Evolutionary conservation across 2,113 vertebrate species (phyloP).

Genomic region (Oncorhynchus tshawytscha): DNA sequence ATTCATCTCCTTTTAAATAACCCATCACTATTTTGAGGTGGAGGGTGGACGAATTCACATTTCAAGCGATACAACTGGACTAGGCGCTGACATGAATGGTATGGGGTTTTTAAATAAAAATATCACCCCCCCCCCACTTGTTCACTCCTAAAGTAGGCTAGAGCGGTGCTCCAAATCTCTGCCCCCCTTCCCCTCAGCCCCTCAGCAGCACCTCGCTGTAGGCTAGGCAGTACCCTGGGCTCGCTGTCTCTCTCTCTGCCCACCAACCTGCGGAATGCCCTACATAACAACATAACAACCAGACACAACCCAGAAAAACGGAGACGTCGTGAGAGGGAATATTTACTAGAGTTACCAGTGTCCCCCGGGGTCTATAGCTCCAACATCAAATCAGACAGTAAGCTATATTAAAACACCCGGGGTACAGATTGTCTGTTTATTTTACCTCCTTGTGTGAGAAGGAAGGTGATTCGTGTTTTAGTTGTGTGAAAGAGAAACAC

Average conservation of each 20-base stretch:
- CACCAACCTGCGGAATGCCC: slow-evolving; percentile 5
- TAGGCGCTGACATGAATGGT: background rate
- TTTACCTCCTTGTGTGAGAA: no score
- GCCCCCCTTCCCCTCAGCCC: no score
- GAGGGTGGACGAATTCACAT: background rate
- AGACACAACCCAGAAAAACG: no score
- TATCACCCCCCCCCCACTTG: background rate
- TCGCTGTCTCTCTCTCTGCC: background rate
- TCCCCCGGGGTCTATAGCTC: background rate
- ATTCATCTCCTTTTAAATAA: background rate
- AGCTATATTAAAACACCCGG: no score
- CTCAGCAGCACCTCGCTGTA: no score
- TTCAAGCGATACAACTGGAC: background rate
- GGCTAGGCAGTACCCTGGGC: background rate
- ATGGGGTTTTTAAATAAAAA: background rate
- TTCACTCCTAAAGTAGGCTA: slow-evolving; percentile 1
- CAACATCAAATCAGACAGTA: no score
- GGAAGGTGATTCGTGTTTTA: background rate
- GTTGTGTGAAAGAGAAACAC: slow-evolving; percentile 3
- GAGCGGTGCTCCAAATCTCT: no score
- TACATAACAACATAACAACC: background rate
- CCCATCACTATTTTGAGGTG: background rate
- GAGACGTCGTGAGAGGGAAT: background rate
- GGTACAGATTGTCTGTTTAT: no score
- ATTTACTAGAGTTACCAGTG: background rate